Evolutionary conservation across 2,113 vertebrate species (phyloP).

Genomic region (Zingel zingel): DNA sequence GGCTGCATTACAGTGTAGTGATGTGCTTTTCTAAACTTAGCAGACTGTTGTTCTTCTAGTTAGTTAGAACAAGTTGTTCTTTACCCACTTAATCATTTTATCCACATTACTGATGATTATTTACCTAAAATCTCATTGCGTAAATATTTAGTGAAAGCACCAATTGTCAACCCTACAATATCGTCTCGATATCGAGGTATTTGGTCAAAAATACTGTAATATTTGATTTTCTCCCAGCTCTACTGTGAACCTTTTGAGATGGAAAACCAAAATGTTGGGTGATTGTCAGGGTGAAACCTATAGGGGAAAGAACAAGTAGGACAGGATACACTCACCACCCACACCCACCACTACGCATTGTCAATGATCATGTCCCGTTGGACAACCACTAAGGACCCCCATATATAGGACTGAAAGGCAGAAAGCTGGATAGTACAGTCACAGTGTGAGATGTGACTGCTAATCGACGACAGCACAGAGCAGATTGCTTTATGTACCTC

Average conservation of each 20-base stretch:
- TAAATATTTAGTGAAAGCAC: too few species aligned
- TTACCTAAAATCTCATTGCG: too few species aligned
- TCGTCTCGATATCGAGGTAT: too few species aligned
- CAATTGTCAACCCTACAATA: too few species aligned
- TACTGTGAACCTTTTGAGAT: not conserved
- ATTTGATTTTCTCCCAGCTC: too few species aligned
- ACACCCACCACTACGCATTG: not conserved
- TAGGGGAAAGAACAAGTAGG: not conserved
- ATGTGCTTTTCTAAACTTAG: too few species aligned
- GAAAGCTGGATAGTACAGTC: constrained; percentile 2
- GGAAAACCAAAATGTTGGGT: not conserved
- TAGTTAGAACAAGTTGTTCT: too few species aligned
- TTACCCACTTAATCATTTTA: too few species aligned
- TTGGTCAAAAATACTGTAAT: too few species aligned
- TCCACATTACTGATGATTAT: too few species aligned
- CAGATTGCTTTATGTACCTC: constrained; percentile 41
- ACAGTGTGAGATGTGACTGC: constrained; percentile 26
- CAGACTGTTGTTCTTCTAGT: too few species aligned
- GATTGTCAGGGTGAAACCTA: not conserved
- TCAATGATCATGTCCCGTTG: not conserved
- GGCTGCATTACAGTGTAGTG: too few species aligned
- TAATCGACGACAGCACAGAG: constrained; percentile 9
- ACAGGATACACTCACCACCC: not conserved
- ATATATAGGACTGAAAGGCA: not conserved
- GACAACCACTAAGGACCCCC: constrained; percentile 3